Percentiles rank a stretch among this genome's conserved stretches.
These are phyloP conservation scores for Pangasius macronema DNA, from an alignment of 2,797 vertebrate genomes.

Conservation along the genomic window DNA sequence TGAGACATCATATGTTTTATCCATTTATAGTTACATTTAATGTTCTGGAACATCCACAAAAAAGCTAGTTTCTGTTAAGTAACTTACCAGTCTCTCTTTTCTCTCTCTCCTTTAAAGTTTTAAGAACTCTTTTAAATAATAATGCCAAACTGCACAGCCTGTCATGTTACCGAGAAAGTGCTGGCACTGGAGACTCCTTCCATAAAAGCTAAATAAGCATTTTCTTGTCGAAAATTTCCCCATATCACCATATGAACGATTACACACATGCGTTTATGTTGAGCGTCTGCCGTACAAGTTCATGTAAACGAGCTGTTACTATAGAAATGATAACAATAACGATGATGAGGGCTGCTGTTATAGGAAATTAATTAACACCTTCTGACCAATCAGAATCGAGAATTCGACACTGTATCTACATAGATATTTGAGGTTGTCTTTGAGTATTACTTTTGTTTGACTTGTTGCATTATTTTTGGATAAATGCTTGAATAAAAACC, in stretches of 20 bases:
- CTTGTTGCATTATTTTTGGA: background rate
- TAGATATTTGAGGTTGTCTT: background rate
- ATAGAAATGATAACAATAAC: background rate
- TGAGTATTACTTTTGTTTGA: background rate
- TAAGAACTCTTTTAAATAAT: background rate
- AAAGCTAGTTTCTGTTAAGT: background rate
- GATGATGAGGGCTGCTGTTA: background rate
- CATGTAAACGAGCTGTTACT: background rate
- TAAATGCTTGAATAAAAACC: background rate
- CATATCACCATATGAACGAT: background rate
- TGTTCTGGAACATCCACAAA: background rate
- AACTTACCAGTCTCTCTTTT: background rate
- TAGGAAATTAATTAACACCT: background rate
- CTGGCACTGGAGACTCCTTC: background rate
- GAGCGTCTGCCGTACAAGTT: background rate
- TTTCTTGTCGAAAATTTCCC: background rate
- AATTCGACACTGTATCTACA: background rate
- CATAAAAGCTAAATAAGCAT: background rate
- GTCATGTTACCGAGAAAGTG: background rate
- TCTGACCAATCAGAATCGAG: background rate
- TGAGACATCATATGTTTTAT: background rate
- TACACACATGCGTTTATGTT: background rate
- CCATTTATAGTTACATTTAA: background rate
- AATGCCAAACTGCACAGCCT: background rate
- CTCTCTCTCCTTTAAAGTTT: background rate